Percentiles rank a stretch among this genome's conserved stretches.
These are phyloP conservation scores for Lepidurus apus DNA, from an alignment of 1,140 invertebrate genomes.

Conservation along the genomic window DNA sequence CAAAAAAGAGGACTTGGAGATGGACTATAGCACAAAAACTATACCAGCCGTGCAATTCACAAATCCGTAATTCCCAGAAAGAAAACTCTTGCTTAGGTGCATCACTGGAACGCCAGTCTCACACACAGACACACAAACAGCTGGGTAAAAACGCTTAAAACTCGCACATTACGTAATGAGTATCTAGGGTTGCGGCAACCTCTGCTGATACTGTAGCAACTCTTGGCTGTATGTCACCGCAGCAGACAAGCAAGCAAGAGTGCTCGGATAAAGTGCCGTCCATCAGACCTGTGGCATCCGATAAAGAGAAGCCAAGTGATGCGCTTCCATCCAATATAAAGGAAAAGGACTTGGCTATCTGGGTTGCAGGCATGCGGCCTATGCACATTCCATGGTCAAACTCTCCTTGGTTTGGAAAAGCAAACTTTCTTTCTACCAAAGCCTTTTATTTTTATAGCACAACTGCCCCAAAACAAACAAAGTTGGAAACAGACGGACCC, in stretches of 20 bases:
- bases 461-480: no score
- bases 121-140: no score
- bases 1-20: no score
- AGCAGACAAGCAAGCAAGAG: not conserved
- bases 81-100: no score
- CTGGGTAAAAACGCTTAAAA: no score
- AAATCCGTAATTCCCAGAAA: no score
- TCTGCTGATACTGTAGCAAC: not conserved
- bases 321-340: constrained; percentile 14
- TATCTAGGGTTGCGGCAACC: not conserved
- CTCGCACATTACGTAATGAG: no score
- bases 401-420: not conserved
- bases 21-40: no score
- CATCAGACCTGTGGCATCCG: constrained; percentile 20
- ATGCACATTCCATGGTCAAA: constrained; percentile 18
- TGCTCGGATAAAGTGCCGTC: constrained; percentile 9
- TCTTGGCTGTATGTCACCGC: not conserved
- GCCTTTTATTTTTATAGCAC: no score
- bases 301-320: constrained; percentile 22
- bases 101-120: no score
- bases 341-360: not conserved
- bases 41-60: no score
- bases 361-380: constrained; percentile 2
- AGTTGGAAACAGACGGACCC: no score
- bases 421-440: not conserved